Base-by-base conservation (phyloP, 92 coral and sea anemone species). In the Palythoa heliodiscus region DNA sequence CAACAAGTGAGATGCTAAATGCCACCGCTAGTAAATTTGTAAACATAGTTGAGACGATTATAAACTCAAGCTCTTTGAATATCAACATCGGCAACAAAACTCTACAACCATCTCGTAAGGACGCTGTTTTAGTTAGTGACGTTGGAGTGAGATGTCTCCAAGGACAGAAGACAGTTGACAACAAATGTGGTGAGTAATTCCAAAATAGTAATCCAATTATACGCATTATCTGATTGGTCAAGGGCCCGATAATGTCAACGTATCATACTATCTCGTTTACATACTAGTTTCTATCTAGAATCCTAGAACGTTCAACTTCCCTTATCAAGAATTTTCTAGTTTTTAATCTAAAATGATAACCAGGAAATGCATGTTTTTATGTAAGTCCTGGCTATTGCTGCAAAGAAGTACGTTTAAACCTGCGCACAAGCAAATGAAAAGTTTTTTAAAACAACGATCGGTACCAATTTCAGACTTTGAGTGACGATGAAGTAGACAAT, bases 51-150 rank as follows among this genome's bases (percentile, higher is more conserved):
- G 73, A 79, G 17, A 61, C 35, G 22, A 68, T n/a, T 39, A 47
- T 79, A 39, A 79, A 64, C 9, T 35, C 82, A 9, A 58, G 82
- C 69, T 39, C 69, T 58, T 61, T 77, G 20, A 70, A 77, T 61
- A n/a, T 77, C 29, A 77, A 37, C 52, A 7, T 77, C 35, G 82
- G 70, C 8, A 77, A 77, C 70, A 77, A 64, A 77, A 57, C 82
- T 57, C 52, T 77, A 23, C 70, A 37, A 57, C 53, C 70, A 2
- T 64, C 82, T 14, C 69, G 70, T 13, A 35, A 77, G 35, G 54
- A 77, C 10, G 82, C 69, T 38, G 76, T 71, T 71, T 13, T 47
- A 5, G 23, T 71, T 4, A 35, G n/a, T 12, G 76, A 71, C 8
- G 19, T 71, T 38, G 76, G 76, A 37, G 53, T 71, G 20, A 71